These are phyloP conservation scores for Cherax quadricarinatus DNA, from an alignment of 1,140 invertebrate genomes.

Conservation along the genomic window DNA sequence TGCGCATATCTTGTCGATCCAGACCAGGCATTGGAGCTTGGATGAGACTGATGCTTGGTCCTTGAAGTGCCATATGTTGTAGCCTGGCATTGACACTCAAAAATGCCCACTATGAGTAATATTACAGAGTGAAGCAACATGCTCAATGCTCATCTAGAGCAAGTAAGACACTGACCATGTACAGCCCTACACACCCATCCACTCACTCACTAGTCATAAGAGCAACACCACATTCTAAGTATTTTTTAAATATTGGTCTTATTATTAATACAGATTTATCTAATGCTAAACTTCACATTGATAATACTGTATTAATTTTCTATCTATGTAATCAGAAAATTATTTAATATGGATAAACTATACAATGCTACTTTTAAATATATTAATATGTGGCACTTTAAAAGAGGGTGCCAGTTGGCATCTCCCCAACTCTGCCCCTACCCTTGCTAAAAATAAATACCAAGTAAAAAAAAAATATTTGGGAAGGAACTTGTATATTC, in stretches of 20 bases:
- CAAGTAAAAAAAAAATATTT: background rate
- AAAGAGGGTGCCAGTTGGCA: background rate
- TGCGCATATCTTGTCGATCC: conserved; percentile 18
- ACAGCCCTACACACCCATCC: background rate
- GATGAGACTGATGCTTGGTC: background rate
- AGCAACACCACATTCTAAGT: background rate
- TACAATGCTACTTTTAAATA: background rate
- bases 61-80: background rate
- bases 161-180: conserved; percentile 13
- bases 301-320: background rate
- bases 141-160: background rate
- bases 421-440: background rate
- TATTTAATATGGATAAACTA: background rate
- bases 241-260: background rate
- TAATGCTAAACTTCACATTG: background rate
- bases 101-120: background rate
- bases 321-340: background rate
- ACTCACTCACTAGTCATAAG: background rate
- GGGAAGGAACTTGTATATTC: too few species aligned
- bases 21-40: background rate
- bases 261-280: background rate
- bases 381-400: background rate
- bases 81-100: background rate
- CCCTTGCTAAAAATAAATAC: background rate
- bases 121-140: conserved; percentile 14